Percentiles rank a stretch among this genome's conserved stretches.
phyloP scores from a whole-genome alignment of 2,797 vertebrate species.

The Margarornis squamiger region DNA sequence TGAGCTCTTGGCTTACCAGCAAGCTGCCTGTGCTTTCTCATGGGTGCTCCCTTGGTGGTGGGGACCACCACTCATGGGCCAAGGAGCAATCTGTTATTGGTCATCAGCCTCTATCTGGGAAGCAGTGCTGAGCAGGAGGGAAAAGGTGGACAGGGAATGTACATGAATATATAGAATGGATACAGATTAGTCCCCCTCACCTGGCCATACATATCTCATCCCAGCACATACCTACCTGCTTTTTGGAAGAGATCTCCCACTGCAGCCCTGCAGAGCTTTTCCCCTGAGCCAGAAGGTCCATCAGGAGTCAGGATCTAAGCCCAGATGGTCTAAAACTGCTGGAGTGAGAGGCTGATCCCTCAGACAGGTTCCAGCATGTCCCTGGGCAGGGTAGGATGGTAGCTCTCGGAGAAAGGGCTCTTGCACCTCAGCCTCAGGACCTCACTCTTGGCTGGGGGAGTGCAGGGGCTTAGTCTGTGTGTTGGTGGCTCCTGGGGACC shows the following conservation, averaged over 20 bases:
- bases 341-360: neutral
- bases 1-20: neutral
- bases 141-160: neutral
- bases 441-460: fast-evolving
- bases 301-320: neutral
- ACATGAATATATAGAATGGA: neutral
- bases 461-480: neutral
- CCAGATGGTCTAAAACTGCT: neutral
- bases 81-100: neutral
- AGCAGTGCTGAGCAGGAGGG: neutral
- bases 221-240: fast-evolving
- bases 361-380: neutral
- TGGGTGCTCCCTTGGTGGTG: neutral
- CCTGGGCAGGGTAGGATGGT: neutral
- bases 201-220: fast-evolving
- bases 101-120: neutral
- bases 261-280: neutral
- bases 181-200: neutral
- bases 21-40: neutral
- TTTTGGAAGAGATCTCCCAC: neutral
- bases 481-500: neutral
- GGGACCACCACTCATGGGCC: neutral
- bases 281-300: fast-evolving
- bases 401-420: neutral
- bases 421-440: neutral